Base-by-base conservation (phyloP, 2,888 invertebrate genomes). In the Drosophila parthenogenetica region DNA sequence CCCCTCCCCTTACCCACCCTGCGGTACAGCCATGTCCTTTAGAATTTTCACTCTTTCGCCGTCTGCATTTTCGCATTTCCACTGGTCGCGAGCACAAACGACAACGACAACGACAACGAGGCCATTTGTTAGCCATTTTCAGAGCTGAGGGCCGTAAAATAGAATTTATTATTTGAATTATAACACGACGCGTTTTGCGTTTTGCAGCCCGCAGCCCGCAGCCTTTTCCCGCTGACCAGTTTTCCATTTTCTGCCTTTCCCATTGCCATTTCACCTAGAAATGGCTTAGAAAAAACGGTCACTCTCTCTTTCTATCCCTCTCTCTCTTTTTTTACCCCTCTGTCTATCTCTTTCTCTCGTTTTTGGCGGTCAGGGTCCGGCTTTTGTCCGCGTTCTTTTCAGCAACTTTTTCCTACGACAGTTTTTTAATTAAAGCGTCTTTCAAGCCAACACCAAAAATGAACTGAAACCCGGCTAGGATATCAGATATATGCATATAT, bases 101-200 rank as follows among this genome's bases (percentile, higher is more conserved):
- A 35, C 35, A 13, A 35, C 29, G 29, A 29, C 29, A 42, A 57
- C 49, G 63, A 67, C 63, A 76, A 76, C 72, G 76, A 63, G 72
- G 61, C 73, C 75, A 75, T 75, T 76, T 76, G 77, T 77, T 66
- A 66, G 77, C 68, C 80, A 71, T 67, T 77, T 54, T 76, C 42
- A 48, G 58, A 22, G 62, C 53, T 35, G 72, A 57, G 58, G 73
- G 81, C 67, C 87, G 84, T 83, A 79, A 87, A 87, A 81, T 73
- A 69, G 74, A 83, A 84, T 83, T 84, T 81, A 87, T 87, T 83
- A 81, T 87, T 82, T 73, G 73, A 71, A 73, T 69, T 85, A 76
- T 68, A 76, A 63, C 63, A 61, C 57, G 68, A 54, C 39, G 76
- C 76, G 49, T 66, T 29, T 29, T 29, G 29, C 29, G 29, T 29